Evolutionary conservation across 1,140 invertebrate species (phyloP).

Genomic region (Holcopasites calliopsidis): DNA sequence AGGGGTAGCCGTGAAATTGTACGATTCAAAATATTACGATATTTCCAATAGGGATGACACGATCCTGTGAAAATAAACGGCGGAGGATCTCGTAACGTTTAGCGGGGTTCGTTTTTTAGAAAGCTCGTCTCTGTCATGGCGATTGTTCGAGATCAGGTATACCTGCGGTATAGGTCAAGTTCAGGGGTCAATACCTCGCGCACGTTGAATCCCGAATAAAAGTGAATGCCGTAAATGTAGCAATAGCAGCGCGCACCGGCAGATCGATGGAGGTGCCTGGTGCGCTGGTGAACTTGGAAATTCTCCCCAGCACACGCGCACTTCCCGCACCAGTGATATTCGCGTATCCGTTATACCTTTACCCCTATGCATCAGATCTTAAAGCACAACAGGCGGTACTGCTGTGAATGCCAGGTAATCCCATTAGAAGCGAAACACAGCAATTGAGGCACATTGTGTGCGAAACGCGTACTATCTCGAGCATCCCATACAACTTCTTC

Average conservation of each 20-base stretch:
- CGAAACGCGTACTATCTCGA: not conserved
- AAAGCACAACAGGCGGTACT: conserved; percentile 4
- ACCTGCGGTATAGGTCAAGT: conserved; percentile 57
- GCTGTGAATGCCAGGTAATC: not conserved
- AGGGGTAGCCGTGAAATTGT: not conserved
- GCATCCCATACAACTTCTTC: not conserved
- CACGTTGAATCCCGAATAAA: conserved; percentile 56
- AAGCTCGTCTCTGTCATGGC: not conserved
- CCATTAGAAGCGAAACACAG: not conserved
- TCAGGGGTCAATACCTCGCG: conserved; percentile 60
- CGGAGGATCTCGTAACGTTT: not conserved
- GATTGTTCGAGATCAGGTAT: conserved; percentile 14
- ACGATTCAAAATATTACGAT: conserved; percentile 9
- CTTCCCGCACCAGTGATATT: conserved; percentile 49
- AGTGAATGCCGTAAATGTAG: conserved; percentile 63
- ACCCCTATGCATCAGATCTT: conserved; percentile 5
- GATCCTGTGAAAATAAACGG: not conserved
- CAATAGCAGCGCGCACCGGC: conserved; percentile 46
- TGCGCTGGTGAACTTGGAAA: conserved; percentile 65
- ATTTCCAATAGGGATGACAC: not conserved
- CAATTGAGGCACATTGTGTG: not conserved
- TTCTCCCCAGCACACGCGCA: conserved; percentile 64
- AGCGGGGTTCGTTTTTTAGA: too few species aligned
- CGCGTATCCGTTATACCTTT: conserved; percentile 1
- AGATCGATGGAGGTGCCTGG: conserved; percentile 63